phyloP scores from a whole-genome alignment of 2,888 invertebrate genomes.

The Hylaea fasciaria region DNA sequence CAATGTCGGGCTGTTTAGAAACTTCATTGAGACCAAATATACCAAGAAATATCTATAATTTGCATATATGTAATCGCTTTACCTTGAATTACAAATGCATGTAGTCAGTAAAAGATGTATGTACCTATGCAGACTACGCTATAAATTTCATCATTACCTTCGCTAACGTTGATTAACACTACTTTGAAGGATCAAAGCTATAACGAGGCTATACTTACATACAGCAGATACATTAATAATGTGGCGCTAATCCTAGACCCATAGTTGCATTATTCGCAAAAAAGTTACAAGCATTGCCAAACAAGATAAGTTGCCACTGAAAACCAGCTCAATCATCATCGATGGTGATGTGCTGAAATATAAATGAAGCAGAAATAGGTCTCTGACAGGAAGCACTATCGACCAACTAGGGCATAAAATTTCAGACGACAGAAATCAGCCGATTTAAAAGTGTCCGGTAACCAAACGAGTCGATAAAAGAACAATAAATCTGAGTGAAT shows the following conservation, averaged over 20 bases:
- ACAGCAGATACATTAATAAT: too few species aligned
- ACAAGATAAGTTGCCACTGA: too few species aligned
- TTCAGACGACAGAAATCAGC: constrained; percentile 8
- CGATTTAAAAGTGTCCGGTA: constrained; percentile 21
- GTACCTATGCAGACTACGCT: not conserved
- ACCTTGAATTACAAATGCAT: constrained; percentile 47
- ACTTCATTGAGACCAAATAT: constrained; percentile 63
- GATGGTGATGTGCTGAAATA: too few species aligned
- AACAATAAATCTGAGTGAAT: constrained; percentile 54
- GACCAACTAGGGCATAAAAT: constrained; percentile 11
- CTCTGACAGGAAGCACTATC: constrained; percentile 7
- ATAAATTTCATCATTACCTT: constrained; percentile 4
- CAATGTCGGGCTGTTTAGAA: constrained; percentile 54
- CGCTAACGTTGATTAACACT: not conserved
- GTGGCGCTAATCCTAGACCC: too few species aligned
- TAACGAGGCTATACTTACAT: not conserved
- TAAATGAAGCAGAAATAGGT: not conserved
- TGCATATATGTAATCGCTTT: constrained; percentile 55
- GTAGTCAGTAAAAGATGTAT: not conserved
- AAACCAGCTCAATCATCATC: too few species aligned
- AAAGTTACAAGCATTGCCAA: too few species aligned
- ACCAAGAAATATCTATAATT: constrained; percentile 65
- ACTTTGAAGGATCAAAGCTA: not conserved
- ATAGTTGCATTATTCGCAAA: too few species aligned
- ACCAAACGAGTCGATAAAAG: constrained; percentile 43